These are phyloP conservation scores for Leptarthrus brevirostris DNA, from an alignment of 2,888 invertebrate species.

Conservation along the genomic window DNA sequence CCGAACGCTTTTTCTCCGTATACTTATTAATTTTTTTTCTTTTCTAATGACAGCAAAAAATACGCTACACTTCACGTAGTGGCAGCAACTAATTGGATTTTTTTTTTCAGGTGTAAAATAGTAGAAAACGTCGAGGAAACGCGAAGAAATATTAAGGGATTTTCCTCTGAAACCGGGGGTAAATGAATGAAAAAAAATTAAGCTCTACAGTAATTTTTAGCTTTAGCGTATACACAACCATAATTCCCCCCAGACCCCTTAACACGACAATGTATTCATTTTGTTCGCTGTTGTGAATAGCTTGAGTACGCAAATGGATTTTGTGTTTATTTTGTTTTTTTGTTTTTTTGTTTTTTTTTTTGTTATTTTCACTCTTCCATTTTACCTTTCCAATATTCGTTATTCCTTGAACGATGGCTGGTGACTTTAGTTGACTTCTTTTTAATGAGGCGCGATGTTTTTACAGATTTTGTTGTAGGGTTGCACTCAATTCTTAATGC, in stretches of 20 bases:
- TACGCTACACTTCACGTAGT: background rate
- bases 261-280: background rate
- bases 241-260: background rate
- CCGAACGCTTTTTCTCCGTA: no score
- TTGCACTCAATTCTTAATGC: background rate
- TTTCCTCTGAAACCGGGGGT: background rate
- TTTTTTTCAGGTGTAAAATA: slow-evolving; percentile 40
- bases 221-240: background rate
- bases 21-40: background rate
- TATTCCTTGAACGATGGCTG: no score
- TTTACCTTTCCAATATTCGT: no score
- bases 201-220: background rate
- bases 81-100: slow-evolving; percentile 35
- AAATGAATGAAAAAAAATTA: slow-evolving; percentile 39
- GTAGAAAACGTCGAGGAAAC: background rate
- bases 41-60: background rate
- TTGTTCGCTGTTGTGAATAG: no score
- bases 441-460: slow-evolving; percentile 1
- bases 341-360: background rate
- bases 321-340: background rate
- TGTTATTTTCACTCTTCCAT: background rate
- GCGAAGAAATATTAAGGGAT: background rate
- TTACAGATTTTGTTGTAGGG: background rate
- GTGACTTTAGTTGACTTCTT: no score
- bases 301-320: background rate